These are phyloP conservation scores for Silurus lanzhouensis DNA, from an alignment of 2,797 vertebrate species.

Conservation along the genomic window DNA sequence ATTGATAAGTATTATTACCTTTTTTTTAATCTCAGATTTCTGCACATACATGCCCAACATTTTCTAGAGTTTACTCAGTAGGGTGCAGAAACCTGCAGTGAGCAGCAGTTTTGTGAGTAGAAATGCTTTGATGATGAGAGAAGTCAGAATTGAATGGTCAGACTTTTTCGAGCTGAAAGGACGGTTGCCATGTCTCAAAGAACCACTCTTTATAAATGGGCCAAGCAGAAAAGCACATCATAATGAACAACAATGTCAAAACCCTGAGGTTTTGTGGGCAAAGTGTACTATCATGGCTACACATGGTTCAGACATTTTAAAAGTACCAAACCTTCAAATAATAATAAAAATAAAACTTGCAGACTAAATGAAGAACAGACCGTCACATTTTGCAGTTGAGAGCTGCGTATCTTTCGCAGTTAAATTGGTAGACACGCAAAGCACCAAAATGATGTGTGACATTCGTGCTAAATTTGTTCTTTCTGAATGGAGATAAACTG, in stretches of 20 bases:
- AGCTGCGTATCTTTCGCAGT: neutral
- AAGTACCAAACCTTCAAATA: neutral
- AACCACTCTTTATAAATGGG: no score
- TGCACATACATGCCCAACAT: neutral
- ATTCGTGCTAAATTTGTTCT: neutral
- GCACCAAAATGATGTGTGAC: neutral
- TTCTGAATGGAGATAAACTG: neutral
- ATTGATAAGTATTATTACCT: no score
- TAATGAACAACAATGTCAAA: no score
- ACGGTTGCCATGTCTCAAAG: no score
- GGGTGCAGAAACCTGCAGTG: neutral
- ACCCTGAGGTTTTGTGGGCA: no score
- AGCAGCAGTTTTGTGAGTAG: neutral
- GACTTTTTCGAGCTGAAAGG: neutral
- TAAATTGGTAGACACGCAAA: neutral
- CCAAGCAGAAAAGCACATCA: no score
- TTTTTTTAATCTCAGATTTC: no score
- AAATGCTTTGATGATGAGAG: neutral
- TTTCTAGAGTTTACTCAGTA: neutral
- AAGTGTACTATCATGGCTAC: neutral
- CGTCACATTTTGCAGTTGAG: neutral
- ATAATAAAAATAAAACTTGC: neutral
- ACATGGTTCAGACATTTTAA: neutral
- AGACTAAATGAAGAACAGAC: neutral
- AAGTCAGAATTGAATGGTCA: neutral